Evolutionary conservation across 2,888 invertebrate genomes (phyloP).

Genomic region (Carterocephalus palaemon): DNA sequence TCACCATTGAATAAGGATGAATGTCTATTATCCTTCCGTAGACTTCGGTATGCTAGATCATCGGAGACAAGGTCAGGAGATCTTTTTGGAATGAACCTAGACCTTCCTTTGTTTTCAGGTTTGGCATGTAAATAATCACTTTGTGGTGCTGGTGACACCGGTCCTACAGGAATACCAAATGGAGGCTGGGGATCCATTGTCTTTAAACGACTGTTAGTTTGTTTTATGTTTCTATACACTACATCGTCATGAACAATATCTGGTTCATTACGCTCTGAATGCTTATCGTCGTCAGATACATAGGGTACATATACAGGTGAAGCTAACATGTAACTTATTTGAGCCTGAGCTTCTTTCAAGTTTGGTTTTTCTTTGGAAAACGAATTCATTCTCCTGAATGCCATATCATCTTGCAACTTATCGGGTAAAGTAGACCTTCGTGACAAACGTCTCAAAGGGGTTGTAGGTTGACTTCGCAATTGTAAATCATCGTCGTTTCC

Average conservation of each 20-base stretch:
- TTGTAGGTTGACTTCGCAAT: slow-evolving; percentile 67
- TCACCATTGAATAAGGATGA: slow-evolving; percentile 70
- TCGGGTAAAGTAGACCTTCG: slow-evolving; percentile 80
- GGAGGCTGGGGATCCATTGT: slow-evolving; percentile 90
- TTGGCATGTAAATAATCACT: slow-evolving; percentile 91
- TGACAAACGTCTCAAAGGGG: slow-evolving; percentile 61
- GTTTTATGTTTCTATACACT: slow-evolving; percentile 87
- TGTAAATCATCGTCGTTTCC: slow-evolving; percentile 71
- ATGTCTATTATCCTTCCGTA: slow-evolving; percentile 87
- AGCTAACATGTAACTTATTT: slow-evolving; percentile 83
- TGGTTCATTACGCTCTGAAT: slow-evolving; percentile 84
- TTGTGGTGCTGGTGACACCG: slow-evolving; percentile 87
- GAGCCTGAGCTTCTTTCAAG: slow-evolving; percentile 61
- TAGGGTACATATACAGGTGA: slow-evolving; percentile 82
- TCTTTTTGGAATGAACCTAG: slow-evolving; percentile 81
- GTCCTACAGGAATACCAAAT: slow-evolving; percentile 93
- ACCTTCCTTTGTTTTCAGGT: slow-evolving; percentile 80
- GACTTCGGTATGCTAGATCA: slow-evolving; percentile 90
- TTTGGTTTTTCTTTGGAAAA: slow-evolving; percentile 72
- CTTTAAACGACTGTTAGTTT: slow-evolving; percentile 85
- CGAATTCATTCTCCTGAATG: slow-evolving; percentile 84
- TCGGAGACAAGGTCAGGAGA: slow-evolving; percentile 91
- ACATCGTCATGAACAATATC: slow-evolving; percentile 91
- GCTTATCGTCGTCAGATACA: slow-evolving; percentile 69
- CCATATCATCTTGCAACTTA: slow-evolving; percentile 88